A percentile compares a stretch with the other conserved stretches of the same genome.
These are phyloP conservation scores for Deilephila elpenor DNA, from an alignment of 2,888 invertebrate species.

Conservation along the genomic window DNA sequence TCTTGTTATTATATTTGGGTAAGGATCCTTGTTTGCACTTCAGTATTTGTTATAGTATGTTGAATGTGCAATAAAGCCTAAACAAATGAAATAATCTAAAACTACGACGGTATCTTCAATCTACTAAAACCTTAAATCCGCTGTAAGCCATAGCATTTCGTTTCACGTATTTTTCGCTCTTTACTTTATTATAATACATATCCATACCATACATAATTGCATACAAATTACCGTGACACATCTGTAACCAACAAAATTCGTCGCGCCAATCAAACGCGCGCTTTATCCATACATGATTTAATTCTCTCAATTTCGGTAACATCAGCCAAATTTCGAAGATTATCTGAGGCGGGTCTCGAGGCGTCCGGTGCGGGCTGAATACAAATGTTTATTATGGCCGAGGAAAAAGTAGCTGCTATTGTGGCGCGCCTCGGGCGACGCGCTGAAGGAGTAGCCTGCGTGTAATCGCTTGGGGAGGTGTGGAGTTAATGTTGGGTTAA, in stretches of 20 bases:
- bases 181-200: too few relatives aligned
- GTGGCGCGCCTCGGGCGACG: conserved; percentile 69
- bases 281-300: conserved; percentile 1
- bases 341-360: conserved; percentile 45
- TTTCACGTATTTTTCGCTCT: too few relatives aligned
- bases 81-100: too few relatives aligned
- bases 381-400: conserved; percentile 81
- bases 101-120: too few relatives aligned
- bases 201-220: too few relatives aligned
- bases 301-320: conserved; percentile 9
- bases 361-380: conserved; percentile 63
- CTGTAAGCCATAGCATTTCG: too few relatives aligned
- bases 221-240: background rate
- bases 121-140: too few relatives aligned
- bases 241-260: background rate
- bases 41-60: too few relatives aligned
- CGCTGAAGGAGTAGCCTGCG: conserved; percentile 74
- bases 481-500: conserved; percentile 8
- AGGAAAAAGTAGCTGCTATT: conserved; percentile 80
- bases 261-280: background rate
- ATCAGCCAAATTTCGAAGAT: conserved; percentile 43
- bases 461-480: conserved; percentile 43
- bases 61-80: too few relatives aligned
- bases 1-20: too few relatives aligned
- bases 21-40: too few relatives aligned